These are phyloP conservation scores for Spinus olivaceus DNA, from an alignment of 2,797 vertebrate genomes.

Conservation along the genomic window DNA sequence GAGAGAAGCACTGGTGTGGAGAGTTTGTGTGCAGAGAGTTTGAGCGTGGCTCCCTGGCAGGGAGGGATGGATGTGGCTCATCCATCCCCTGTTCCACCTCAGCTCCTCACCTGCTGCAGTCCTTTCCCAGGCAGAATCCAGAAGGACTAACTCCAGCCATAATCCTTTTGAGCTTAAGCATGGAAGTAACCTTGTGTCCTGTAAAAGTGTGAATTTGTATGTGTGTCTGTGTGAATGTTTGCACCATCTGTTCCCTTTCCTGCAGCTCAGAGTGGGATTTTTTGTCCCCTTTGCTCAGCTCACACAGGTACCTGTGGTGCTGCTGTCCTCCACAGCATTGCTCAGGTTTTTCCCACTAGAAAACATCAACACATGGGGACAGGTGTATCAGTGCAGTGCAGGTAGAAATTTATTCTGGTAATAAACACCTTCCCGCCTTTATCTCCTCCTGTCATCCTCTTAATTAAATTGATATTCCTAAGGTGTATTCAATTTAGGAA, in stretches of 20 bases:
- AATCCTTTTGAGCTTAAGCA: not conserved
- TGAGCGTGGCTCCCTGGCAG: not conserved
- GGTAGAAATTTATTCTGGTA: not conserved
- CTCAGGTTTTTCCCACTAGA: not conserved
- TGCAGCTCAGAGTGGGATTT: constrained; percentile 1
- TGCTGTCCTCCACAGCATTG: not conserved
- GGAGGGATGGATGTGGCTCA: too few relatives aligned
- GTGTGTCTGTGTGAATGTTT: not conserved
- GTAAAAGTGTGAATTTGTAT: not conserved
- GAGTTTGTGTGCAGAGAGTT: rapidly evolving
- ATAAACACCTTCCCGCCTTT: not conserved
- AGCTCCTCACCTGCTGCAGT: not conserved
- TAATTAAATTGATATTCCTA: constrained; percentile 12
- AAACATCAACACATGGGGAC: not conserved
- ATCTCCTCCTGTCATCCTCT: not conserved
- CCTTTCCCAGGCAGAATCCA: not conserved
- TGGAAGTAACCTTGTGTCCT: not conserved
- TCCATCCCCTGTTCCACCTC: not conserved
- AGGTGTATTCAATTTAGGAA: not conserved
- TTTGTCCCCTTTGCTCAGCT: not conserved
- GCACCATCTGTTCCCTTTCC: constrained; percentile 35
- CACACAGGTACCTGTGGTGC: not conserved
- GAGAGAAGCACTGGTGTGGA: not conserved
- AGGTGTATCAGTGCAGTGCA: not conserved
- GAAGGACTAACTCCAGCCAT: not conserved